Evolutionary conservation across 2,888 invertebrate genomes (phyloP).

Genomic region (Apotomis turbidana): DNA sequence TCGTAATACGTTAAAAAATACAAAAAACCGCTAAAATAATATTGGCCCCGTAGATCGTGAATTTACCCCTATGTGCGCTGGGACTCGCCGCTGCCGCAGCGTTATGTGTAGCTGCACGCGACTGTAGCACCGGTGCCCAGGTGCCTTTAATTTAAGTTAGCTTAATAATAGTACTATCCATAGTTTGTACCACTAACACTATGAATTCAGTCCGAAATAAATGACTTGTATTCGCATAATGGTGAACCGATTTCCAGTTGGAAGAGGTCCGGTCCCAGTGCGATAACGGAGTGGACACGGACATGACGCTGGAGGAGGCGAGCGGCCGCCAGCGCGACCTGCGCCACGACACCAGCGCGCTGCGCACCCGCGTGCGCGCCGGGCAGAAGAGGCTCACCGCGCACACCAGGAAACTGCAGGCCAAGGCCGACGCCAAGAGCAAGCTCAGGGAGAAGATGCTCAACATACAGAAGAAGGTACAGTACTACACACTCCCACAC

Average conservation of each 20-base stretch:
- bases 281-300: conserved; percentile 57
- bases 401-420: conserved; percentile 85
- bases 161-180: no score
- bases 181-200: no score
- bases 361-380: conserved; percentile 64
- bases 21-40: no score
- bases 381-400: conserved; percentile 74
- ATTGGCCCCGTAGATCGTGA: no score
- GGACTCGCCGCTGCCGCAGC: no score
- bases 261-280: conserved; percentile 65
- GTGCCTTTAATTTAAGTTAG: no score
- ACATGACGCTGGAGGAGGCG: conserved; percentile 72
- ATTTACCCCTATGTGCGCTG: no score
- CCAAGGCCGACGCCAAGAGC: conserved; percentile 84
- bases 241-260: conserved; percentile 53
- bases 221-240: no score
- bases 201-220: no score
- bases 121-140: no score
- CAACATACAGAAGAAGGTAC: conserved; percentile 85
- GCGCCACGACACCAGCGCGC: conserved; percentile 60
- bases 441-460: conserved; percentile 87
- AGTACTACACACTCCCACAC: not conserved
- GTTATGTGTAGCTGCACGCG: no score
- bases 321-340: conserved; percentile 65
- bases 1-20: no score